Base-by-base conservation (phyloP, 2,113 vertebrate genomes). In the Merops nubicus region DNA sequence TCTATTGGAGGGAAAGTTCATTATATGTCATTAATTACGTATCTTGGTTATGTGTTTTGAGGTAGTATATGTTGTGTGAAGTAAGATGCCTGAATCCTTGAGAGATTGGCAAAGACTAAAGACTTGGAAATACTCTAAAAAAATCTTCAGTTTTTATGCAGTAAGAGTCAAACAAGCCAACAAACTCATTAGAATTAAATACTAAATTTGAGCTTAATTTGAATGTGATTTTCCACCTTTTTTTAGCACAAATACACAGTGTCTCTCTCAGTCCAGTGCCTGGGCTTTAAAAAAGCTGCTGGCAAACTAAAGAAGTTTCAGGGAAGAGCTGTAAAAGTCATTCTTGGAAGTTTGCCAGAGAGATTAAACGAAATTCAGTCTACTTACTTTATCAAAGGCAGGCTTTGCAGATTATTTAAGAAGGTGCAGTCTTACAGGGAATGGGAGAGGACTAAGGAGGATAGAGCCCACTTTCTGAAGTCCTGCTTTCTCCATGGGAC, bases 11-110 rank as follows among this genome's bases (percentile, higher is more conserved):
- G 5, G 8, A 16, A 91, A 86, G 54, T 76, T 89, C 29, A 33
- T 72, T 48, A 40, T n/a, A 36, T 23, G 45, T 51, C 45, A 79
- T 64, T 92, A 89, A 74, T 21, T 79, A 28, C 33, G 96, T 74
- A 60, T 29, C 51, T 82, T 2, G 4, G 14, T 60, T 57, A 60
- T 2, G 3, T 12, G 5, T 43, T 89, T 89, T 63, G 62, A 64
- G 38, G 57, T 20, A 40, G 62, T 72, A 36, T 17, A 12, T 25
- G 42, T 20, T 42, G 28, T 1, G 4, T 73, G 59, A 81, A 51
- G 36, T 15, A 85, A 84, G 31, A n/a, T 40, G 12, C 16, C 42
- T n/a, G 65, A 87, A 93, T 72, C 17, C 10, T 36, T 70, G 23
- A 9, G 17, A 94, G n/a, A 54, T 0, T 2, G 1, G 17, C 51